These are phyloP conservation scores for Ennomos quercinarius DNA, from an alignment of 2,888 invertebrate genomes.

Conservation along the genomic window DNA sequence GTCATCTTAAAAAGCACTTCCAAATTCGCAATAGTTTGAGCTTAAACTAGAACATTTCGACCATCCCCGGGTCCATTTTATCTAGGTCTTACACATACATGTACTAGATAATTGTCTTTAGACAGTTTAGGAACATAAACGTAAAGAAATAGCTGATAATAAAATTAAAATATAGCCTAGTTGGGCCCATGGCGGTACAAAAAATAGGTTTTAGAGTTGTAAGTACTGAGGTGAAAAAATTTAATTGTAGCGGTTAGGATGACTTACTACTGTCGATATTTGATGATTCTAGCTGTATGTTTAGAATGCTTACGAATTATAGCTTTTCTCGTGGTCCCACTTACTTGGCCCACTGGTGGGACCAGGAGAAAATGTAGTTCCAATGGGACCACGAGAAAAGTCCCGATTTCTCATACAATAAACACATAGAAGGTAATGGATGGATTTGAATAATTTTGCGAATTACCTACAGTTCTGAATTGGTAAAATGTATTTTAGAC, in stretches of 20 bases:
- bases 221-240: too few species aligned
- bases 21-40: constrained; percentile 19
- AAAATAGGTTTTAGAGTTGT: too few species aligned
- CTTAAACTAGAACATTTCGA: constrained; percentile 29
- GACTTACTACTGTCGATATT: too few species aligned
- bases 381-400: too few species aligned
- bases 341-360: too few species aligned
- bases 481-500: constrained; percentile 48
- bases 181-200: too few species aligned
- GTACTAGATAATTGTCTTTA: constrained; percentile 14
- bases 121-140: constrained; percentile 7
- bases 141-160: background rate
- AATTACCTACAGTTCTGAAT: constrained; percentile 2
- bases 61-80: constrained; percentile 38
- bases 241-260: too few species aligned
- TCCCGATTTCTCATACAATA: too few species aligned
- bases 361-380: too few species aligned
- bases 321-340: too few species aligned
- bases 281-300: too few species aligned
- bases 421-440: background rate
- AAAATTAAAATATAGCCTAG: background rate
- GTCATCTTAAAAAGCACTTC: background rate
- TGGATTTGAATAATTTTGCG: constrained; percentile 22
- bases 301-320: too few species aligned
- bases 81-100: constrained; percentile 1